Conservation (phyloP, 2,113 vertebrate species). For the Symphodus melops region DNA sequence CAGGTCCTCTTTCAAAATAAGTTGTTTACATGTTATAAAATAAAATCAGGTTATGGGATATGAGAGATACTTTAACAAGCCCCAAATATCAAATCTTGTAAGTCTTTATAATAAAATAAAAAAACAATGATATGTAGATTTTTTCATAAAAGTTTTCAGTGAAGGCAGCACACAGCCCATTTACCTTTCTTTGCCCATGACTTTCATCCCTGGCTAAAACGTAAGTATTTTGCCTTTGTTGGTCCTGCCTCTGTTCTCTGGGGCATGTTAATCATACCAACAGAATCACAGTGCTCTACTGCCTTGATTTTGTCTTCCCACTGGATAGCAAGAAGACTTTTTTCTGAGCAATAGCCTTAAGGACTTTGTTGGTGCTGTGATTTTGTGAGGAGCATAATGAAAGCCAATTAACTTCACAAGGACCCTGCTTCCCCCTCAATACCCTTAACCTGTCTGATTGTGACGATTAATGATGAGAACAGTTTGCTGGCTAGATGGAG, state of each 20-base stretch:
- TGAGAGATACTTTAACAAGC: not conserved
- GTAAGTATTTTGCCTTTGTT: not conserved
- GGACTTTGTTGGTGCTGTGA: slow-evolving; percentile 38
- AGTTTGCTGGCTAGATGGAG: slow-evolving; percentile 7
- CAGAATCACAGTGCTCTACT: not conserved
- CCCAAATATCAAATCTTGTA: too few species aligned
- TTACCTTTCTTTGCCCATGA: not conserved
- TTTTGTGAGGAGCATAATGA: slow-evolving; percentile 37
- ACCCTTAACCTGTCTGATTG: slow-evolving; percentile 54
- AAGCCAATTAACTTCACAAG: slow-evolving; percentile 50
- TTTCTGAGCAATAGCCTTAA: slow-evolving; percentile 36
- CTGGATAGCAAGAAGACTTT: not conserved
- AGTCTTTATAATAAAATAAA: too few species aligned
- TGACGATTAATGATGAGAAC: slow-evolving; percentile 50
- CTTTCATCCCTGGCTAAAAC: not conserved
- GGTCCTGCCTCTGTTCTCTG: not conserved
- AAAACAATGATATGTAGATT: too few species aligned
- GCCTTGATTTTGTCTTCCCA: slow-evolving; percentile 36
- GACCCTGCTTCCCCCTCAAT: slow-evolving; percentile 25
- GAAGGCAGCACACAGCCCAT: not conserved
- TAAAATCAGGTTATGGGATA: not conserved
- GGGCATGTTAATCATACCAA: slow-evolving; percentile 9
- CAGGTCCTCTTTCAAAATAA: slow-evolving; percentile 11
- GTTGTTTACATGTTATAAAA: not conserved
- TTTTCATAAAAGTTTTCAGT: not conserved